phyloP scores from a whole-genome alignment of 2,888 invertebrate genomes.

The Norana najaformis region DNA sequence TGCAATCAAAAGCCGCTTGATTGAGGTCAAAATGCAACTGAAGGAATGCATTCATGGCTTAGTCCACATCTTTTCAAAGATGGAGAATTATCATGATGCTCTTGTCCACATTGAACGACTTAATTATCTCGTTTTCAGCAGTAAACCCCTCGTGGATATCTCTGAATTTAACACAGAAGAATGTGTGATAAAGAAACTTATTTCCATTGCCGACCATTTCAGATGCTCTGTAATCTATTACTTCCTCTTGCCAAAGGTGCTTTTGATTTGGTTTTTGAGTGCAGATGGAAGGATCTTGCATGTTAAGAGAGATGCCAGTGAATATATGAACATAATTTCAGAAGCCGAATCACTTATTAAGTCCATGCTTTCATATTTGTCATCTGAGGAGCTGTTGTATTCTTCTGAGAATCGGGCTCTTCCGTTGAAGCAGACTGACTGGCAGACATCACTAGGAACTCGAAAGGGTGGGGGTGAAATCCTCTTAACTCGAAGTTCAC shows the following conservation, averaged over 20 bases:
- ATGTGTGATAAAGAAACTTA: neutral
- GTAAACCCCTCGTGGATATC: neutral
- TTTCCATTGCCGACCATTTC: neutral
- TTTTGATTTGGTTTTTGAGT: neutral
- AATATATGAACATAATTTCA: neutral
- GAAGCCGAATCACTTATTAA: neutral
- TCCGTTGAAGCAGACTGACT: neutral
- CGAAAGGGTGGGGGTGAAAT: neutral
- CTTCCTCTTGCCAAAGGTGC: neutral
- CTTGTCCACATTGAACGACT: neutral
- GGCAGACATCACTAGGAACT: neutral
- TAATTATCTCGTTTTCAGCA: neutral
- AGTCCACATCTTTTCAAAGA: neutral
- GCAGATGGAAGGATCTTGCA: neutral
- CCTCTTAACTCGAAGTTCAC: neutral
- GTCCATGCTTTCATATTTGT: neutral
- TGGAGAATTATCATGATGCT: neutral
- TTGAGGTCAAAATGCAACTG: neutral
- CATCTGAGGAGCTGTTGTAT: neutral
- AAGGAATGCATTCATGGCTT: neutral
- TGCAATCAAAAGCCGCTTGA: neutral
- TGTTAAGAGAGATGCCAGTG: neutral
- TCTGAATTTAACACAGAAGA: neutral
- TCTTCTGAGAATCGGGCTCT: neutral
- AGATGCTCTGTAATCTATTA: slow-evolving; percentile 4